Evolutionary conservation across 2,113 vertebrate species (phyloP), one percentile per base, ranked within the genome.

Genomic region (Poeciliopsis retropinna): DNA sequence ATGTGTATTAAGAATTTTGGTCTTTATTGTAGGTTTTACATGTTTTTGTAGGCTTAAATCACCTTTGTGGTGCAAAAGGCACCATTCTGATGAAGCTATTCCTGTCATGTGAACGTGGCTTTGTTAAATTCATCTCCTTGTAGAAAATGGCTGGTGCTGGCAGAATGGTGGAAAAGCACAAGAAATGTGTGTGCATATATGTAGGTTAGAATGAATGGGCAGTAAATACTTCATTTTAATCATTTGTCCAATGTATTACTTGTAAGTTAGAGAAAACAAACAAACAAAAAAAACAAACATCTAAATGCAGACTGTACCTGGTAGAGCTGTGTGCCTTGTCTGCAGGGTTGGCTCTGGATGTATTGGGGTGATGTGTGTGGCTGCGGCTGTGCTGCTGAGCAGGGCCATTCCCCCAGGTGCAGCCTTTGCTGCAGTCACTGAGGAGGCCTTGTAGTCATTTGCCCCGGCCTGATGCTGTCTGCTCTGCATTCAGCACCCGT

Each of bases 361-460:
- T 15, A 41, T 29, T 30, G 73, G 63, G 78, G 15, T 41, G 37
- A 51, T 66, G 70, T 68, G 31, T 76, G 70, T 72, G 39, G 73
- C 78, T 76, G 76, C 57, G 73, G 63, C 77, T 79, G 67, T 73
- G 78, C 70, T 82, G 81, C 7, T 54, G 47, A 54, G 47, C 84
- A 75, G 77, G 83, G 75, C 80, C 78, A 47, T 75, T 85, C 85
- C 90, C 47, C 86, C 90, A 88, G 87, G 88, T 92, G 91, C 90
- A 90, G 85, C 60, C 83, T 78, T 70, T 85, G 90, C 88, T 89
- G 90, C 91, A 92, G 90, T 90, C 88, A 91, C 90, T 89, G 89
- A 91, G 88, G 90, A 92, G 87, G 92, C 90, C 91, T 91, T 91
- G 91, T 92, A 93, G 88, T 92, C 86, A 73, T 92, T 92, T 90